Evolutionary conservation across 23 tunicate species (phyloP), one percentile per base, ranked within the genome.

Genomic region (Diplosoma virens): DNA sequence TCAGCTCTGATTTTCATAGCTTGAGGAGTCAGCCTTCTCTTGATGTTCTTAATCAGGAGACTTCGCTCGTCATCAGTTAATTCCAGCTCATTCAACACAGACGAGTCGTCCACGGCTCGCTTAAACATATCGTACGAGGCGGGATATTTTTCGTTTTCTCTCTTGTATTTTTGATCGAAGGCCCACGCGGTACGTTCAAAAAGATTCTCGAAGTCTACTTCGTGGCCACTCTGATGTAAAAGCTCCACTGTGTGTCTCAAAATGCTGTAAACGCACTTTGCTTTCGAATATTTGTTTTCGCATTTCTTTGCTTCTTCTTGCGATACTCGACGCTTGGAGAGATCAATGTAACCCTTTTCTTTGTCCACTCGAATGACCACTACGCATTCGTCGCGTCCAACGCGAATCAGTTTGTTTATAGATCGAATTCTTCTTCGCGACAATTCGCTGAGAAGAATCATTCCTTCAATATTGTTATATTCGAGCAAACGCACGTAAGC

Each of bases 371-470:
- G 65, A 11, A 94, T 88, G 1, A 94, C 99, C 16, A 94, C 99
- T 17, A 88, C 99, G 69, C 99, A 94, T 66, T 94, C 99, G 71
- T 94, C 99, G 18, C 99, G 79, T 9, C 99, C 99, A 23, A 94
- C 99, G 20, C 99, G 82, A 34, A 94, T 88, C 48, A 94, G 81
- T 50, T 94, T 94, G 80, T 94, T 94, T 17, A 94, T 94, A 6
- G 99, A 94, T 11, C 99, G 90, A 71, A 94, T 94, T 77, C 99
- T 92, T 33, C 99, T 74, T 74, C 99, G 73, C 6, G 99, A 94
- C 74, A 94, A 48, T 59, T 94, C 99, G 50, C 90, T 82, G 0
- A 94, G 87, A 34, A 94, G 56, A 66, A 94, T 94, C 99, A 94
- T 94, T 67, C 99, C 99, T 70, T 87, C 95, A 1, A 94, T 87